A percentile compares a stretch with the other conserved stretches of the same genome.
phyloP scores from a whole-genome alignment of 1,140 invertebrate species.

The Ceratina japonica region DNA sequence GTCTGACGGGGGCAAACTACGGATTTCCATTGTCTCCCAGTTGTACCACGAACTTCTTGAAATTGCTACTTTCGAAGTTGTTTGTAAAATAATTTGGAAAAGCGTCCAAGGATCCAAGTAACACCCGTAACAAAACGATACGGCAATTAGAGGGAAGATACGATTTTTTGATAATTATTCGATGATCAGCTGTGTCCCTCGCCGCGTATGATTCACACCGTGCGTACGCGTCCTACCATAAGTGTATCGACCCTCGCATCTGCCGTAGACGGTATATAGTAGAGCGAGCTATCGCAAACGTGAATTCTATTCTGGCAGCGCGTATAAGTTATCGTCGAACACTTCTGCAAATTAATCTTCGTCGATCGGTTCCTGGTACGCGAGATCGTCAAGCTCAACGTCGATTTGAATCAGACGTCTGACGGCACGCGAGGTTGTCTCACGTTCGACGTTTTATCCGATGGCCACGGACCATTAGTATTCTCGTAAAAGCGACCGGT shows the following conservation, averaged over 20 bases:
- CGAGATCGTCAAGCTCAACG: too few relatives aligned
- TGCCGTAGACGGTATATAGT: slow-evolving; percentile 22
- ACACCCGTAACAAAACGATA: too few relatives aligned
- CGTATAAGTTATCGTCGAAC: too few relatives aligned
- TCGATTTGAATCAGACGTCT: too few relatives aligned
- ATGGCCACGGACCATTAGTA: neutral
- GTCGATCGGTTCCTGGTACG: too few relatives aligned
- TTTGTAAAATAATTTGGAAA: too few relatives aligned
- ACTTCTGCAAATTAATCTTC: too few relatives aligned
- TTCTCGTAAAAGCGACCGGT: neutral
- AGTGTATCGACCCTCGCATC: slow-evolving; percentile 38
- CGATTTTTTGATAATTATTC: slow-evolving; percentile 24
- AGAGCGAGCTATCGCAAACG: slow-evolving; percentile 25
- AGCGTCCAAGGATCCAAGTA: too few relatives aligned
- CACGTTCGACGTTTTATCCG: neutral
- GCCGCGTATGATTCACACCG: slow-evolving; percentile 13
- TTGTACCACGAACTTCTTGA: too few relatives aligned
- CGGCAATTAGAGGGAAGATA: neutral
- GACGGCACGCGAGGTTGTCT: neutral
- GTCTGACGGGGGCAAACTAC: too few relatives aligned
- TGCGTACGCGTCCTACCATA: slow-evolving; percentile 1
- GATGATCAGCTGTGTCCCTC: neutral
- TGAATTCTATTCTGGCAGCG: slow-evolving; percentile 11
- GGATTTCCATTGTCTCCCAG: too few relatives aligned
- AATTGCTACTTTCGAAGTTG: too few relatives aligned